Percentiles rank a stretch among this genome's conserved stretches.
These are phyloP conservation scores for Chrysogorgia sp. DNA, from an alignment of 92 coral and sea anemone species.

Conservation along the genomic window DNA sequence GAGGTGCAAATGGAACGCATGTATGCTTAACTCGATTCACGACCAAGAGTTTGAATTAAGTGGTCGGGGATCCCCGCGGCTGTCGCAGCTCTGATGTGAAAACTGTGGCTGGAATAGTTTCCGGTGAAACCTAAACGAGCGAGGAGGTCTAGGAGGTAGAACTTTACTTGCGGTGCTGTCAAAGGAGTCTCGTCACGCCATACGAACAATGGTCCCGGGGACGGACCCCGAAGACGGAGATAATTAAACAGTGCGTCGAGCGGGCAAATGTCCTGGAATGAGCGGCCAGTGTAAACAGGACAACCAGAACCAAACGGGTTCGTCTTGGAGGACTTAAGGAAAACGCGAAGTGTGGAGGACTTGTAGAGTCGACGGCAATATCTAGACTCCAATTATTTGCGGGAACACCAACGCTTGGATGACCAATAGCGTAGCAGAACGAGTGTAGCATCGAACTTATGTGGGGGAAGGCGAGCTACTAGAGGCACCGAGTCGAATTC, in stretches of 20 bases:
- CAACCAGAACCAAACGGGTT: not conserved
- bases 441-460: slow-evolving; percentile 32
- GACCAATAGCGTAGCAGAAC: slow-evolving; percentile 26
- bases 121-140: no score
- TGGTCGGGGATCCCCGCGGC: no score
- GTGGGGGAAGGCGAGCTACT: slow-evolving; percentile 40
- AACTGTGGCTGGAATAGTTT: no score
- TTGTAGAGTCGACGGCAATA: not conserved
- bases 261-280: slow-evolving; percentile 32
- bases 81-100: no score
- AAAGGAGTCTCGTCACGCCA: no score
- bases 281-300: not conserved
- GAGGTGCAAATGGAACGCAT: no score
- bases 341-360: slow-evolving; percentile 19
- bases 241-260: slow-evolving; percentile 40
- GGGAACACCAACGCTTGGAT: slow-evolving; percentile 3
- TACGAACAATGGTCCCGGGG: no score
- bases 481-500: slow-evolving; percentile 46
- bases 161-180: no score
- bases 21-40: no score
- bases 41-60: no score
- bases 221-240: slow-evolving; percentile 26
- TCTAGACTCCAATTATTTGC: slow-evolving; percentile 44
- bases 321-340: slow-evolving; percentile 41
- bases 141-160: no score